Conservation (phyloP, 2,888 invertebrate genomes). For the Phengaris alcon region DNA sequence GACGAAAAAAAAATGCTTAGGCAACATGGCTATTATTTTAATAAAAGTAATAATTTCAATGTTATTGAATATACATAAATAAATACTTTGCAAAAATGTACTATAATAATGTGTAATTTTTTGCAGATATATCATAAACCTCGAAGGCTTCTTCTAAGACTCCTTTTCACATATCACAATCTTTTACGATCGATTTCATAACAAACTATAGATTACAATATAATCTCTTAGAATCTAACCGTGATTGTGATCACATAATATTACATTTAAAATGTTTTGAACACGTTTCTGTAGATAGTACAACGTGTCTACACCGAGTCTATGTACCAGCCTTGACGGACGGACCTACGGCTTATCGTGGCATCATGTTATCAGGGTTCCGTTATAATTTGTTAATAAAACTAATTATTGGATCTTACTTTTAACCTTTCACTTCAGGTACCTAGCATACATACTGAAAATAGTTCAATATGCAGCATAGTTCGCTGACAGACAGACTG, state of each 20-base stretch:
- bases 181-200: conserved; percentile 3
- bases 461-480: no score
- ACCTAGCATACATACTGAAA: no score
- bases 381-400: conserved; percentile 5
- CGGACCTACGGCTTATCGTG: not conserved
- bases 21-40: no score
- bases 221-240: not conserved
- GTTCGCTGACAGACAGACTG: no score
- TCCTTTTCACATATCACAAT: not conserved
- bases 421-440: not conserved
- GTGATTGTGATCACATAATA: not conserved
- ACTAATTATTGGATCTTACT: not conserved
- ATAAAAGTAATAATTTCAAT: no score
- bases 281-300: conserved; percentile 6
- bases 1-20: no score
- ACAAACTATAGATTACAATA: not conserved
- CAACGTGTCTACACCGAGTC: not conserved
- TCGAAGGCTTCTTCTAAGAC: not conserved
- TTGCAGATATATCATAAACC: not conserved
- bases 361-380: conserved; percentile 3
- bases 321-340: not conserved
- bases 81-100: not conserved
- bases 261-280: not conserved
- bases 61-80: not conserved
- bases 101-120: not conserved